Evolutionary conservation across 1,140 invertebrate species (phyloP).

Genomic region (Paraescarpia echinospica): DNA sequence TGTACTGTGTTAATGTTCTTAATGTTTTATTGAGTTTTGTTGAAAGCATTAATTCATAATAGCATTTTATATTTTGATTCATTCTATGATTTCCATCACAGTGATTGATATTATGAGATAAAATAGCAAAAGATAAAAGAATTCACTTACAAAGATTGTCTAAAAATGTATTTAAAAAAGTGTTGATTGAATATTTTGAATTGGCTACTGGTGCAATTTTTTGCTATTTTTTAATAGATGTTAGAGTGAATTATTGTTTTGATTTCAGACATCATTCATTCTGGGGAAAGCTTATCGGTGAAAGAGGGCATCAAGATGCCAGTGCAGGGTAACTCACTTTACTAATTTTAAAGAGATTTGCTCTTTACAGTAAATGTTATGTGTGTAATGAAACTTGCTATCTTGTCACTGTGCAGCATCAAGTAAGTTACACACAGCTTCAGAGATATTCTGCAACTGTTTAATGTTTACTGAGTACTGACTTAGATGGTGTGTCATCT

Average conservation of each 20-base stretch:
- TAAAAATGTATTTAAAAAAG: neutral
- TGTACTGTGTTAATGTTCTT: no score
- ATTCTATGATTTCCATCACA: no score
- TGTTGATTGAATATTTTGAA: neutral
- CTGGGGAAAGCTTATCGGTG: slow-evolving; percentile 84
- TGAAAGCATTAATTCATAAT: no score
- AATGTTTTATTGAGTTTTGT: no score
- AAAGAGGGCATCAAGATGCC: slow-evolving; percentile 82
- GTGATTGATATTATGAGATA: neutral
- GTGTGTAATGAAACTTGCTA: neutral
- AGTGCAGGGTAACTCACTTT: slow-evolving; percentile 64
- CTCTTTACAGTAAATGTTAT: neutral
- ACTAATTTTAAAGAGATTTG: neutral
- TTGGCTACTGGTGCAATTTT: neutral
- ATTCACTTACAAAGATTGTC: neutral
- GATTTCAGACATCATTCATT: slow-evolving; percentile 87
- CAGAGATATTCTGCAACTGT: neutral
- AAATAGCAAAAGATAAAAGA: neutral
- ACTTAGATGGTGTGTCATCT: no score
- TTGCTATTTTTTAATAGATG: neutral
- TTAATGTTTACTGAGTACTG: no score
- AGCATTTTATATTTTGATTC: no score
- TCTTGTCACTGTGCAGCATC: neutral
- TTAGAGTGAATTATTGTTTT: neutral
- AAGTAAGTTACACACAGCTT: neutral